Conservation (phyloP, 2,888 invertebrate species). For the Amblyteles armatorius region DNA sequence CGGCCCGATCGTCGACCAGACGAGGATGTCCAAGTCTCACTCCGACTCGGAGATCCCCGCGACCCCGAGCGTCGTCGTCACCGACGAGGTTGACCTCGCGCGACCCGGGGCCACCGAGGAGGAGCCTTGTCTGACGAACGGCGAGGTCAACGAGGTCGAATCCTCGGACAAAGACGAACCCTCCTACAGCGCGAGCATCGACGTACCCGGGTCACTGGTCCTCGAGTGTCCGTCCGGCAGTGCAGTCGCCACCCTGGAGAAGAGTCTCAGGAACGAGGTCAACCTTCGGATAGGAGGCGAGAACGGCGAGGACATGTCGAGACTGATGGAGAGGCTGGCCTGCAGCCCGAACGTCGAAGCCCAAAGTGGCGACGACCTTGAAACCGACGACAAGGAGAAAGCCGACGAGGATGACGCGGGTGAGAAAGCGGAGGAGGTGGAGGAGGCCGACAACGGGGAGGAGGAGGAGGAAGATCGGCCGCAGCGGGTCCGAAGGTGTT, state of each 20-base stretch:
- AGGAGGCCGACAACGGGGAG: constrained; percentile 35
- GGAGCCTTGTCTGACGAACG: constrained; percentile 24
- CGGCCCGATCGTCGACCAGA: constrained; percentile 2
- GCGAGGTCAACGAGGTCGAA: constrained; percentile 13
- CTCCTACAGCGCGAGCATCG: constrained; percentile 72
- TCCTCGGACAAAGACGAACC: constrained; percentile 65
- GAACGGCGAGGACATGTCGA: constrained; percentile 67
- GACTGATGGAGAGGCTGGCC: constrained; percentile 68
- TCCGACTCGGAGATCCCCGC: constrained; percentile 77
- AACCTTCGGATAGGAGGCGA: constrained; percentile 64
- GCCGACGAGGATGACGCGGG: constrained; percentile 23
- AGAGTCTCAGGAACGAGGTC: constrained; percentile 70
- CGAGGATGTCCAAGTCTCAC: constrained; percentile 75
- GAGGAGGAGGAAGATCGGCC: constrained; percentile 86
- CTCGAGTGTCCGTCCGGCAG: constrained; percentile 70
- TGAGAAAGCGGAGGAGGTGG: constrained; percentile 20
- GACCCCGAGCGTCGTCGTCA: constrained; percentile 26
- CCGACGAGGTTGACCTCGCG: constrained; percentile 71
- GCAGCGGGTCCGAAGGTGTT: constrained; percentile 91
- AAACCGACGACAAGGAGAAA: constrained; percentile 48
- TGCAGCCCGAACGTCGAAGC: constrained; percentile 34
- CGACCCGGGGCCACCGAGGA: not conserved
- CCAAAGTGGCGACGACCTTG: not conserved
- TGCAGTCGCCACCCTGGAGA: constrained; percentile 34
- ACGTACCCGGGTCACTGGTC: constrained; percentile 70